These are phyloP conservation scores for Mobula birostris DNA, from an alignment of 2,113 vertebrate species.

Conservation along the genomic window DNA sequence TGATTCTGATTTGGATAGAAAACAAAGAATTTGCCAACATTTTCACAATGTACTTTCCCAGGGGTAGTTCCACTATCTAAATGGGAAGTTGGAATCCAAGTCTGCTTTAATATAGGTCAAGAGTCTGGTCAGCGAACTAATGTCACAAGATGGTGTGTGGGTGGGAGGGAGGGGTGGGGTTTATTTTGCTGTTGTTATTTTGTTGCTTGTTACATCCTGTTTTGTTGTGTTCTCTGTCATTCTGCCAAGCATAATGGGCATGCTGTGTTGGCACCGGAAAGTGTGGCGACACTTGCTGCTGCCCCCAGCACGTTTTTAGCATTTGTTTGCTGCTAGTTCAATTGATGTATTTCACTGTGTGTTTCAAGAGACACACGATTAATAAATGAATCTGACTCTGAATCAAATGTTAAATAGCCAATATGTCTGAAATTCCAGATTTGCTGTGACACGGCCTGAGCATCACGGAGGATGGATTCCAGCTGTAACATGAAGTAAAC, in stretches of 20 bases:
- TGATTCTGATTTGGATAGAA: not conserved
- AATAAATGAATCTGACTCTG: too few relatives aligned
- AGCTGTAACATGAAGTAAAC: not conserved
- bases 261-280: too few relatives aligned
- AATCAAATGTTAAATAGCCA: not conserved
- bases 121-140: not conserved
- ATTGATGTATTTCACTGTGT: too few relatives aligned
- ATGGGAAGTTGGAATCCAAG: not conserved
- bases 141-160: not conserved
- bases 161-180: too few relatives aligned
- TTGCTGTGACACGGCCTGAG: not conserved
- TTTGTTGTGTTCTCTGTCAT: too few relatives aligned
- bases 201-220: too few relatives aligned
- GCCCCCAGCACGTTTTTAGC: too few relatives aligned
- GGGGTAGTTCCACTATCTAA: not conserved
- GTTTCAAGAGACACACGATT: too few relatives aligned
- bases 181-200: too few relatives aligned
- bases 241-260: too few relatives aligned
- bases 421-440: not conserved
- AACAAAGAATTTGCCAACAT: not conserved
- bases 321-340: too few relatives aligned
- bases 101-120: not conserved
- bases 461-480: not conserved
- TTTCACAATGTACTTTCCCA: slow-evolving; percentile 8
- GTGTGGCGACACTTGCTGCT: too few relatives aligned